These are phyloP conservation scores for Osedax frankpressi DNA, from an alignment of 2,888 invertebrate genomes.

Conservation along the genomic window DNA sequence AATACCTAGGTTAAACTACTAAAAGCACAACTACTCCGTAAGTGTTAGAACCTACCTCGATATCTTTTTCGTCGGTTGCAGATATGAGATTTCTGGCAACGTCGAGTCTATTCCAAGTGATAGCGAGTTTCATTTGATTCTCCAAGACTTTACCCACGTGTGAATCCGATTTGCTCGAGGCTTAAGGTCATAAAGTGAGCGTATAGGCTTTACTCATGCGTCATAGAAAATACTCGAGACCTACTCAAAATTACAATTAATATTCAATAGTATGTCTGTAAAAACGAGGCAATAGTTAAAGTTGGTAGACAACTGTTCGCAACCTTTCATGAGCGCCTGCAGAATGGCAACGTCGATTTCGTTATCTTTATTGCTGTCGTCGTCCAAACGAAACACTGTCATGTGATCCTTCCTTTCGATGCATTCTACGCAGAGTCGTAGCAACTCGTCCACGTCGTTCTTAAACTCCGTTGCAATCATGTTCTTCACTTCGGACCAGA, in stretches of 20 bases:
- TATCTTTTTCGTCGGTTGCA: neutral
- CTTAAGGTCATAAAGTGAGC: too few species aligned
- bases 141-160: constrained; percentile 30
- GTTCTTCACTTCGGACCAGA: neutral
- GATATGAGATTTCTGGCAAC: constrained; percentile 37
- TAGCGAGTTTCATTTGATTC: constrained; percentile 40
- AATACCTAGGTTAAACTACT: too few species aligned
- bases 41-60: too few species aligned
- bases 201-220: too few species aligned
- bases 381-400: constrained; percentile 39
- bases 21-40: too few species aligned
- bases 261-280: too few species aligned
- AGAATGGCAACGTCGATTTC: constrained; percentile 44
- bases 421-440: constrained; percentile 20
- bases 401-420: constrained; percentile 34
- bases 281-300: too few species aligned
- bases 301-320: too few species aligned
- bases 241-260: too few species aligned
- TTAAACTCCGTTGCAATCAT: neutral
- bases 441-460: neutral
- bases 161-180: neutral
- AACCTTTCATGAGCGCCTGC: constrained; percentile 44
- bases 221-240: too few species aligned
- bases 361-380: constrained; percentile 31
- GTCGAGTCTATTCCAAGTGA: constrained; percentile 47